Percentiles rank a stretch among this genome's conserved stretches.
phyloP scores from a whole-genome alignment of 2,797 vertebrate genomes.

The Oryzias dopingdopingensis region DNA sequence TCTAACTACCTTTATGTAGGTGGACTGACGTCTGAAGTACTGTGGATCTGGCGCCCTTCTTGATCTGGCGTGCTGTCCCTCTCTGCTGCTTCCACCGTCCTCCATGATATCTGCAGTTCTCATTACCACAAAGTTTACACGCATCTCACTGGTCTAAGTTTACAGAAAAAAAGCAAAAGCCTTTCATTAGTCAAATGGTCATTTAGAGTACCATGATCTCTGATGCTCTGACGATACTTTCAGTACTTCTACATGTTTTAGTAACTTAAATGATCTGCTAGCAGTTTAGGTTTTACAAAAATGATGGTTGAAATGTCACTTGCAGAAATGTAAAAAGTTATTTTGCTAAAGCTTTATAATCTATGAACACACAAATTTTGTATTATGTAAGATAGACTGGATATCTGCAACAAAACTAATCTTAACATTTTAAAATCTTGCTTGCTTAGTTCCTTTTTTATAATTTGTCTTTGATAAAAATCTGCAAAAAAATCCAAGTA shows the following conservation, averaged over 20 bases:
- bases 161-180: neutral
- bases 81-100: slow-evolving; percentile 75
- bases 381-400: neutral
- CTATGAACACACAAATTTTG: neutral
- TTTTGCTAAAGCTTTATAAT: neutral
- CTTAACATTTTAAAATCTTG: too few relatives aligned
- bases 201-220: neutral
- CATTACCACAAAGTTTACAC: slow-evolving; percentile 91
- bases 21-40: slow-evolving; percentile 82
- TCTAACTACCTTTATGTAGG: slow-evolving; percentile 82
- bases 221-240: neutral
- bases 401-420: too few relatives aligned
- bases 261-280: neutral
- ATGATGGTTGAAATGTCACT: neutral
- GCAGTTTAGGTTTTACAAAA: neutral
- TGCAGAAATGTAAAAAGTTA: neutral
- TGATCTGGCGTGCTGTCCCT: slow-evolving; percentile 68
- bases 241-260: neutral
- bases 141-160: slow-evolving; percentile 84
- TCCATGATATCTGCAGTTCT: slow-evolving; percentile 77
- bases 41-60: slow-evolving; percentile 75
- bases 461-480: too few relatives aligned
- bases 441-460: too few relatives aligned
- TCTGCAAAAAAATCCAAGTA: too few relatives aligned
- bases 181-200: neutral